Evolutionary conservation across 1,140 invertebrate genomes (phyloP).

Genomic region (Zaprionus camerounensis): DNA sequence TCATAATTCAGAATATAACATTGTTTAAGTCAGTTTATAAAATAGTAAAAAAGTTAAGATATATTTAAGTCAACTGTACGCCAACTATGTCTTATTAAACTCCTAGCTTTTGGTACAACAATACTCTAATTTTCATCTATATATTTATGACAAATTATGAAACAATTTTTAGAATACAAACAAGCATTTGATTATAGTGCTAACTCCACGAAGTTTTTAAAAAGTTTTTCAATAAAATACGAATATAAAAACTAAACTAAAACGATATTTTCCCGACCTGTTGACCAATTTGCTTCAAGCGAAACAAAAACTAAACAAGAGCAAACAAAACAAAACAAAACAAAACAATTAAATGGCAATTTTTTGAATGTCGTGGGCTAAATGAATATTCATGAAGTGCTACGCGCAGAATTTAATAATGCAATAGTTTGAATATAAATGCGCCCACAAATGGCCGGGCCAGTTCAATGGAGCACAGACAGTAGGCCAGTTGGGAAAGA

Average conservation of each 20-base stretch:
- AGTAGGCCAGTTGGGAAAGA: background rate
- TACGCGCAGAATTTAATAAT: conserved; percentile 62
- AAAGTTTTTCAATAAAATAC: conserved; percentile 1
- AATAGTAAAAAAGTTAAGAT: no score
- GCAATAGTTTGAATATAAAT: conserved; percentile 74
- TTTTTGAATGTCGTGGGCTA: conserved; percentile 66
- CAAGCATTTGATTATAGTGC: background rate
- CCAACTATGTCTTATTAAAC: no score
- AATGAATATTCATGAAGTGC: conserved; percentile 74
- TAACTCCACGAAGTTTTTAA: background rate
- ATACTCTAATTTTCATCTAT: no score
- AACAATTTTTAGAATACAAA: background rate
- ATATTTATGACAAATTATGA: background rate
- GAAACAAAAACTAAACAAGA: conserved; percentile 15
- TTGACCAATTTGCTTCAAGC: conserved; percentile 23
- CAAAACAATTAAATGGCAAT: conserved; percentile 73
- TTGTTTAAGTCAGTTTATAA: background rate
- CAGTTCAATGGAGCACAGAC: background rate
- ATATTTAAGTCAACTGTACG: no score
- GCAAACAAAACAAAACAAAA: conserved; percentile 22
- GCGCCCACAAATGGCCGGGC: conserved; percentile 39
- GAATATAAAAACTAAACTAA: background rate
- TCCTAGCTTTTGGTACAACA: no score
- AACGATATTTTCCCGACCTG: conserved; percentile 25
- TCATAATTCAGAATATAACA: background rate